phyloP scores from a whole-genome alignment of 2,797 vertebrate genomes.

The Sebastiscus tertius region DNA sequence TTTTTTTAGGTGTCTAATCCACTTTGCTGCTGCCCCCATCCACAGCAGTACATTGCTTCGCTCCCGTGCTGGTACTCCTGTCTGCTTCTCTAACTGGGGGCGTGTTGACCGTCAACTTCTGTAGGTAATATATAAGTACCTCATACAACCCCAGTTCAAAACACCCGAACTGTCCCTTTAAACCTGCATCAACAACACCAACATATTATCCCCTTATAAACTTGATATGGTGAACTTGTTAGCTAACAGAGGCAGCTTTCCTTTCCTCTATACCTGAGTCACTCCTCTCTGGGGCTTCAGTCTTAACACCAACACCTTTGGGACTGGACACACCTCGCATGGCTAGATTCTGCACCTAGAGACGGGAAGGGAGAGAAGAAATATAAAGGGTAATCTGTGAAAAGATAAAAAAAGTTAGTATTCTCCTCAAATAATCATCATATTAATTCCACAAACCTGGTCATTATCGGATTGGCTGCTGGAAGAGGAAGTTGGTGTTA shows the following conservation, averaged over 20 bases:
- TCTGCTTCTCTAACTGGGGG: no score
- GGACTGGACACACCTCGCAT: constrained; percentile 86
- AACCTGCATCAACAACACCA: no score
- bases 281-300: constrained; percentile 80
- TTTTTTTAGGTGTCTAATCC: no score
- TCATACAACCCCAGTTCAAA: no score
- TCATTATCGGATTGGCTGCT: constrained; percentile 89
- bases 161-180: no score
- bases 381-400: neutral
- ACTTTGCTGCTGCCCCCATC: no score
- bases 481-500: constrained; percentile 78
- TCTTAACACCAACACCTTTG: constrained; percentile 78
- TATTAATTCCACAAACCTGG: constrained; percentile 81
- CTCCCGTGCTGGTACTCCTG: no score
- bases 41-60: no score
- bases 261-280: constrained; percentile 68
- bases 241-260: neutral
- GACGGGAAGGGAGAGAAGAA: neutral
- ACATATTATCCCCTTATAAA: neutral
- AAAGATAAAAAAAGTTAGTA: rapidly evolving
- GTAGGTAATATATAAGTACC: no score
- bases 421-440: no score
- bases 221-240: neutral
- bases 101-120: no score
- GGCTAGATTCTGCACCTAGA: constrained; percentile 93